Evolutionary conservation across 35 echinoderm and acorn worm species (phyloP).

Genomic region (Holothuria glaberrima): DNA sequence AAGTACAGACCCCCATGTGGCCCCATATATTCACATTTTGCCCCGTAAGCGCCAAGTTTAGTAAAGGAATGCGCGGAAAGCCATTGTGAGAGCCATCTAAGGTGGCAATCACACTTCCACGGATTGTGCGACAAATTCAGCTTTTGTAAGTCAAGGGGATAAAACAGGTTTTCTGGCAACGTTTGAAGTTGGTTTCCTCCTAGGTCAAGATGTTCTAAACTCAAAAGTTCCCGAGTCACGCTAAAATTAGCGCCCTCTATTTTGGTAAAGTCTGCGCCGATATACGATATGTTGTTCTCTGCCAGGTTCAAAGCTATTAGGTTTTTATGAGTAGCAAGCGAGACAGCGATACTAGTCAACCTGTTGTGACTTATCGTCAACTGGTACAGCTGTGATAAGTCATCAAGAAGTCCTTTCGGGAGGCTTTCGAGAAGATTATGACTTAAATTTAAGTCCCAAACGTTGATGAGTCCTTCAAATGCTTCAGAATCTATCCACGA

Average conservation of each 20-base stretch:
- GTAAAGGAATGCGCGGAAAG: background rate
- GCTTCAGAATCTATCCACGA: background rate
- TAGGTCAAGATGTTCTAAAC: slow-evolving; percentile 34
- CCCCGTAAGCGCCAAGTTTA: background rate
- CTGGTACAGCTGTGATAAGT: slow-evolving; percentile 9
- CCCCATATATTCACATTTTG: background rate
- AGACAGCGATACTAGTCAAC: background rate
- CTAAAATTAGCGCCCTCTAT: slow-evolving; percentile 20
- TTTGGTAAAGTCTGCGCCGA: background rate
- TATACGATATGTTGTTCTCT: slow-evolving; percentile 9
- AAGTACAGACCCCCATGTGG: background rate
- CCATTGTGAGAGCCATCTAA: slow-evolving; percentile 27
- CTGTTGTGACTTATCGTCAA: slow-evolving; percentile 20
- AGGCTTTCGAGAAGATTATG: background rate
- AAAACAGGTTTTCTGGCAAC: slow-evolving; percentile 14
- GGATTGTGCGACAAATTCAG: slow-evolving; percentile 15
- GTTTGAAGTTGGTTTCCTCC: background rate
- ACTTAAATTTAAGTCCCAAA: slow-evolving; percentile 32
- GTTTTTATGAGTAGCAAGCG: background rate
- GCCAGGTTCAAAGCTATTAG: slow-evolving; percentile 28
- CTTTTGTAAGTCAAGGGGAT: slow-evolving; percentile 16
- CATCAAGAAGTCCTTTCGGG: slow-evolving; percentile 12
- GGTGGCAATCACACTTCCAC: slow-evolving; percentile 33
- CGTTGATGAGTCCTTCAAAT: background rate
- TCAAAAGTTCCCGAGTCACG: background rate